Percentiles rank a stretch among this genome's conserved stretches.
These are phyloP conservation scores for Drepanosiphum platanoidis DNA, from an alignment of 2,888 invertebrate genomes.

Conservation along the genomic window DNA sequence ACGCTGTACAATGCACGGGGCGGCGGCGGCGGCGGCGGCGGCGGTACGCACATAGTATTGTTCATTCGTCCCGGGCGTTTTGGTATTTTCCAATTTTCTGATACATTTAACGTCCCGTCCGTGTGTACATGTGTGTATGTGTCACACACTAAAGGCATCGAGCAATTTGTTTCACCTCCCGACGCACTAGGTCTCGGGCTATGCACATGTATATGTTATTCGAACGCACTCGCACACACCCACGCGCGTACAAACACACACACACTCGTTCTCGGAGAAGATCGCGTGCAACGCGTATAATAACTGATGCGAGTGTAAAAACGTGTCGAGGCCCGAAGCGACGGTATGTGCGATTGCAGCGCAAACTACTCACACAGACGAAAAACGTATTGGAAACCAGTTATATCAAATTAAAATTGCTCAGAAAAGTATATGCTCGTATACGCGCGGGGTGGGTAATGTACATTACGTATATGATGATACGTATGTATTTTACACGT, in stretches of 20 bases:
- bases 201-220: background rate
- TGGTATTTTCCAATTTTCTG: constrained; percentile 59
- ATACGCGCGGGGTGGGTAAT: too few species aligned
- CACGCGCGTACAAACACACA: too few species aligned
- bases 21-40: background rate
- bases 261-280: too few species aligned
- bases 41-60: constrained; percentile 31
- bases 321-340: background rate
- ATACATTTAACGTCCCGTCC: constrained; percentile 53
- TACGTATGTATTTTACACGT: too few species aligned
- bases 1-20: constrained; percentile 22
- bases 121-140: constrained; percentile 11
- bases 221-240: background rate
- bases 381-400: too few species aligned
- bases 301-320: constrained; percentile 28
- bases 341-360: constrained; percentile 1
- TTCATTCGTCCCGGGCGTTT: constrained; percentile 54
- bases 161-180: constrained; percentile 52
- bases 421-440: too few species aligned
- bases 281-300: background rate
- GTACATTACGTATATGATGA: too few species aligned
- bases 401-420: too few species aligned
- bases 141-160: constrained; percentile 38
- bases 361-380: too few species aligned
- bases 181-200: background rate